Base-by-base conservation (phyloP, 1,140 invertebrate species). In the Tribolium castaneum region DNA sequence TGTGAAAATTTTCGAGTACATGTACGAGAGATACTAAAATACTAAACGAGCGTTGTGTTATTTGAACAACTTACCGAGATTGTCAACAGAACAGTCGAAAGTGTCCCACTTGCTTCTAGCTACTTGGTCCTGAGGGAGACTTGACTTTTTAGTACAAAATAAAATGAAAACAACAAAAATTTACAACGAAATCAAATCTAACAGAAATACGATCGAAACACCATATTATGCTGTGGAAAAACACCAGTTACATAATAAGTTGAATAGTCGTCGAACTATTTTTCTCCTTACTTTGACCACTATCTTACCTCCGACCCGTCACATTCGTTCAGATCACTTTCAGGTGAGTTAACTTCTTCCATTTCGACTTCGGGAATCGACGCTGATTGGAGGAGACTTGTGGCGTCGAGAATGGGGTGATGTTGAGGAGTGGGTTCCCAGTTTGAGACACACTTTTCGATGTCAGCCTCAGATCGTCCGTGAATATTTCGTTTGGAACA, bases 401-500 rank as follows among this genome's bases (percentile, higher is more conserved):
- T 91, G 6, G 96, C 89, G 86, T 98, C 96, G 73, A 98, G 85
- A 76, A 91, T 87, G 13, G 90, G 90, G 83, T 91, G 90, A 78
- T 91, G 88, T 30, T 88, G 85, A 0, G 97, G 96, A 0, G 95
- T 95, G 6, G 88, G 87, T 84, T 96, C 93, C 92, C 96, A 98
- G 49, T 91, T 91, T 76, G 91, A 87, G 39, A 93, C 87, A 70
- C 97, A 92, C 82, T 91, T 89, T 83, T 94, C 89, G 35, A 98
- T 96, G 70, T 98, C 96, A 25, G 92, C 90, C 80, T 94, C 89
- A 1, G 87, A 92, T 54, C 97, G 90, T 72, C 94, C 92, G 84
- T 98, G 97, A 80, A 94, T 92, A 86, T 98, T 98, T 56, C 94
- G 88, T 85, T 94, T 94, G 39, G 90, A 88, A 86, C 97, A 98